Conservation (phyloP, 2,888 invertebrate species). For the Temnothorax ravouxi region DNA sequence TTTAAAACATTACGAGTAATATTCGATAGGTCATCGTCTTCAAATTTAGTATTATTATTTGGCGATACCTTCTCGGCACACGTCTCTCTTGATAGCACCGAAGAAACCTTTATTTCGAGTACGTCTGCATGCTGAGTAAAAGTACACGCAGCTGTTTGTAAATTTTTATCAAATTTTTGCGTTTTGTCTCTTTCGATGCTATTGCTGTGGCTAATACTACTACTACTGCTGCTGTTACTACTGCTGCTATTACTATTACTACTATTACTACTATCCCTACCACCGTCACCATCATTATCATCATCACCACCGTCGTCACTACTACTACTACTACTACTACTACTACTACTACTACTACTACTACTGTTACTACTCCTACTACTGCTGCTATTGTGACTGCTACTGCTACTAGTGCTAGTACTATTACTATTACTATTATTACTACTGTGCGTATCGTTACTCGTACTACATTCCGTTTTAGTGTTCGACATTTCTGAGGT, state of each 20-base stretch:
- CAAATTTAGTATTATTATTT: constrained; percentile 30
- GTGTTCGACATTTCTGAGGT: background rate
- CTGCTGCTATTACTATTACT: background rate
- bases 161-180: constrained; percentile 63
- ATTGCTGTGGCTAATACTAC: constrained; percentile 61
- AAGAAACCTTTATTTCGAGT: constrained; percentile 63
- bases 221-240: background rate
- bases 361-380: no score
- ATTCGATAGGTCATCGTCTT: constrained; percentile 61
- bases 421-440: background rate
- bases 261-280: no score
- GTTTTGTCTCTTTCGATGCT: constrained; percentile 73
- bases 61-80: background rate
- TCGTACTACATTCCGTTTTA: background rate
- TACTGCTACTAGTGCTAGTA: background rate
- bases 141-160: constrained; percentile 62
- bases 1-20: constrained; percentile 53
- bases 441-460: background rate
- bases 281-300: background rate
- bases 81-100: constrained; percentile 24
- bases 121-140: constrained; percentile 56
- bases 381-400: background rate
- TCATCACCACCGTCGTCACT: background rate
- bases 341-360: background rate
- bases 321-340: background rate